Percentiles rank a stretch among this genome's conserved stretches.
These are phyloP conservation scores for Ganaspis brasiliensis DNA, from an alignment of 2,888 invertebrate species.

Conservation along the genomic window DNA sequence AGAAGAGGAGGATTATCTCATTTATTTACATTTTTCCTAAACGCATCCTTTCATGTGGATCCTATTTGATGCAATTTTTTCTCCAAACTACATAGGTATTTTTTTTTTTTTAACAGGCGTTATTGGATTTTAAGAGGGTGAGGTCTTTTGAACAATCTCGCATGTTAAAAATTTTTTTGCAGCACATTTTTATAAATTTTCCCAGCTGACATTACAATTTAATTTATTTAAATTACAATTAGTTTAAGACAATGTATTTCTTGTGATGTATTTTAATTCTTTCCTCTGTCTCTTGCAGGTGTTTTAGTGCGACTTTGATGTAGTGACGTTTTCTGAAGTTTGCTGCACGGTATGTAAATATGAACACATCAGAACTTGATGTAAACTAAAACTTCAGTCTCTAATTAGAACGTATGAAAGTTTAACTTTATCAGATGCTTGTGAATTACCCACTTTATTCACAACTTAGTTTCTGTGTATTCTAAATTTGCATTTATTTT, in stretches of 20 bases:
- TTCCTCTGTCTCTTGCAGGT: conserved; percentile 58
- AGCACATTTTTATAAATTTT: too few relatives aligned
- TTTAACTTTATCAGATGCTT: conserved; percentile 31
- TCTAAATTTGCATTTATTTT: conserved; percentile 17
- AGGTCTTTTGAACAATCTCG: too few relatives aligned
- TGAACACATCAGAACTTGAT: conserved; percentile 28
- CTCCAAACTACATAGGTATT: too few relatives aligned
- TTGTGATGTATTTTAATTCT: background rate
- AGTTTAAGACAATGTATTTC: too few relatives aligned
- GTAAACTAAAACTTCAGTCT: conserved; percentile 36
- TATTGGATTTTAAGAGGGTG: too few relatives aligned
- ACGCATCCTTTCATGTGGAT: too few relatives aligned
- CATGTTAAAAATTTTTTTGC: too few relatives aligned
- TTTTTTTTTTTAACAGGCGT: too few relatives aligned
- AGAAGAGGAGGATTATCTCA: background rate
- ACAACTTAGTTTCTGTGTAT: conserved; percentile 14
- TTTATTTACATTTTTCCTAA: background rate
- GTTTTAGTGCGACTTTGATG: conserved; percentile 62
- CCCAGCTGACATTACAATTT: too few relatives aligned
- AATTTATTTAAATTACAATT: too few relatives aligned
- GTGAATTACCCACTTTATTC: conserved; percentile 34
- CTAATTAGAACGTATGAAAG: conserved; percentile 34
- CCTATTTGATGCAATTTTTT: too few relatives aligned
- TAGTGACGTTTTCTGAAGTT: conserved; percentile 63
- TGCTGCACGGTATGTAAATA: conserved; percentile 57